Evolutionary conservation across 2,797 vertebrate genomes (phyloP).

Genomic region (Naso thynnoides): DNA sequence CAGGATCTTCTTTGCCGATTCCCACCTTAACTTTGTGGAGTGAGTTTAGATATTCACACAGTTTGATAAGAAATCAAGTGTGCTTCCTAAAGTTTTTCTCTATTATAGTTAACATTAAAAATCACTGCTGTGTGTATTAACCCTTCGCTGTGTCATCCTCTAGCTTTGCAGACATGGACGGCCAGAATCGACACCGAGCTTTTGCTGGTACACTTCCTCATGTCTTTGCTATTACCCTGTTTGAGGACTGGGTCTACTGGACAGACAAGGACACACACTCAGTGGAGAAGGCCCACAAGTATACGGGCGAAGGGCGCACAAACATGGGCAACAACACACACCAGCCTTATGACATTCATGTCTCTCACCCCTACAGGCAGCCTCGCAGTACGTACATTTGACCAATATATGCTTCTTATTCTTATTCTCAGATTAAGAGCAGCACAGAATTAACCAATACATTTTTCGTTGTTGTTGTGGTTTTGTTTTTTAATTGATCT

Average conservation of each 20-base stretch:
- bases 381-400: slow-evolving; percentile 67
- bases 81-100: not conserved
- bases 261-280: slow-evolving; percentile 84
- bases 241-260: slow-evolving; percentile 84
- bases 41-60: slow-evolving; percentile 51
- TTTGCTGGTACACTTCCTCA: slow-evolving; percentile 80
- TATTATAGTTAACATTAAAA: not conserved
- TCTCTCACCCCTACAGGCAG: slow-evolving; percentile 83
- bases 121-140: not conserved
- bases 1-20: slow-evolving; percentile 84
- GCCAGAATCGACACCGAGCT: slow-evolving; percentile 79
- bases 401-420: not conserved
- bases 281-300: slow-evolving; percentile 83
- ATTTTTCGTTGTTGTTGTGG: not conserved
- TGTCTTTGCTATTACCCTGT: slow-evolving; percentile 77
- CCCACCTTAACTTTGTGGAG: slow-evolving; percentile 83
- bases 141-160: not conserved
- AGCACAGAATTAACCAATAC: not conserved
- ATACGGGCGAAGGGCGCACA: slow-evolving; percentile 74
- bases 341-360: slow-evolving; percentile 78
- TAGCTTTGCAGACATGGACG: slow-evolving; percentile 84
- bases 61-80: not conserved
- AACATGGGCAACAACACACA: slow-evolving; percentile 85
- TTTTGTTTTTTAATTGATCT: no score
- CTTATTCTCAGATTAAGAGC: not conserved